Evolutionary conservation across 2,113 vertebrate genomes (phyloP).

Genomic region (Circaetus gallicus): DNA sequence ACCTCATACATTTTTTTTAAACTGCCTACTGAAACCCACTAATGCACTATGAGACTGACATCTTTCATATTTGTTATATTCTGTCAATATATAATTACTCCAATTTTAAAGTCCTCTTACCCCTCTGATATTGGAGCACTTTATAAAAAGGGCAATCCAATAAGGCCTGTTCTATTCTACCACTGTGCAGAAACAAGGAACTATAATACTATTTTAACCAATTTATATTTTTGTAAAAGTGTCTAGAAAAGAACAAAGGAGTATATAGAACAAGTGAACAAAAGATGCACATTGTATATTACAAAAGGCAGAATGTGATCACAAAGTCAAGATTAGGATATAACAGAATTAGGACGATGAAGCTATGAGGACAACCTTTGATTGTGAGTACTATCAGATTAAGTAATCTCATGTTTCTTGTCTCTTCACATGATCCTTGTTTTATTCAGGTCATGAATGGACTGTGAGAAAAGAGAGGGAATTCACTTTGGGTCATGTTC

Average conservation of each 20-base stretch:
- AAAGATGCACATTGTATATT: background rate
- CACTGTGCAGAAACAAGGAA: background rate
- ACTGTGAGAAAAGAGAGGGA: background rate
- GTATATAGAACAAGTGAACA: background rate
- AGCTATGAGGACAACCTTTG: background rate
- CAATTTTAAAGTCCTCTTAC: background rate
- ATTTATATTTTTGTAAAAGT: background rate
- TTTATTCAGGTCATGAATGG: background rate
- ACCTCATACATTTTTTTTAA: background rate
- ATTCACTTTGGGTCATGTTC: background rate
- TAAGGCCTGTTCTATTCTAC: background rate
- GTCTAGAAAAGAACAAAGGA: background rate
- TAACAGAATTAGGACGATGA: background rate
- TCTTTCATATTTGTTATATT: background rate
- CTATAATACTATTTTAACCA: background rate
- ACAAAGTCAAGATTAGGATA: background rate
- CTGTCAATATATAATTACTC: background rate
- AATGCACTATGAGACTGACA: background rate
- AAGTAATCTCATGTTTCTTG: background rate
- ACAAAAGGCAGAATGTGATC: background rate
- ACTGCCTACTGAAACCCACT: background rate
- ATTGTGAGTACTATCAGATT: background rate
- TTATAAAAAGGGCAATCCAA: background rate
- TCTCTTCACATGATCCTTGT: background rate
- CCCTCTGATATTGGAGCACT: background rate